Base-by-base conservation (phyloP, 2,113 vertebrate species). In the Coturnix japonica region DNA sequence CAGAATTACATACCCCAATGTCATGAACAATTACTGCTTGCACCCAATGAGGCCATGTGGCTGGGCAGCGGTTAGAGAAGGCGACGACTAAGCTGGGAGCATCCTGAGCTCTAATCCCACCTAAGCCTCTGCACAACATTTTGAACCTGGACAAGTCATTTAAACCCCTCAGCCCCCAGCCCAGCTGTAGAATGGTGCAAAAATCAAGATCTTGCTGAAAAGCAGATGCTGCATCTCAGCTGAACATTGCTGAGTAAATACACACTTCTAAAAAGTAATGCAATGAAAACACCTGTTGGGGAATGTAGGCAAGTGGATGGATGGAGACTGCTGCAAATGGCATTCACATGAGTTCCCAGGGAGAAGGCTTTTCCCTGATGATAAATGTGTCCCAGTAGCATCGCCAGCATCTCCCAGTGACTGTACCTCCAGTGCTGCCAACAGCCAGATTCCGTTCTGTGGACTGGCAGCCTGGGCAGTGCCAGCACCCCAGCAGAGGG, bases 61-160 rank as follows among this genome's bases (percentile, higher is more conserved):
- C 49, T 86, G 63, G 91, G 72, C 81, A 90, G 51, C 22, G 25
- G 69, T 71, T 81, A 82, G 81, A 35, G 43, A 81, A 94, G 74
- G 65, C 9, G 2, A 91, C n/a, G 86, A 59, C 69, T 87, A 67
- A 95, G 25, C 81, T 47, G 10, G 21, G 83, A 91, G 92, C 74
- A 95, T 71, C 93, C 81, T 87, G 66, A 84, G 41, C 47, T 90
- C 83, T 95, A 96, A 95, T 95, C 84, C 90, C 65, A 80, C 25
- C 94, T 94, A 96, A 96, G 79, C 86, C 63, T 19, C 56, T 84
- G 84, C 59, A 76, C 71, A 73, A 65, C 69, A 87, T 88, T 89
- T 76, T 91, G 86, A 96, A 96, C 78, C 69, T 76, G 28, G 85
- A 70, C 46, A 89, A 91, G 87, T 86, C 72, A 91, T 73, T 94